Percentiles rank a stretch among this genome's conserved stretches.
Conservation (phyloP, 2,113 vertebrate species). For the Stigmatopora nigra region DNA sequence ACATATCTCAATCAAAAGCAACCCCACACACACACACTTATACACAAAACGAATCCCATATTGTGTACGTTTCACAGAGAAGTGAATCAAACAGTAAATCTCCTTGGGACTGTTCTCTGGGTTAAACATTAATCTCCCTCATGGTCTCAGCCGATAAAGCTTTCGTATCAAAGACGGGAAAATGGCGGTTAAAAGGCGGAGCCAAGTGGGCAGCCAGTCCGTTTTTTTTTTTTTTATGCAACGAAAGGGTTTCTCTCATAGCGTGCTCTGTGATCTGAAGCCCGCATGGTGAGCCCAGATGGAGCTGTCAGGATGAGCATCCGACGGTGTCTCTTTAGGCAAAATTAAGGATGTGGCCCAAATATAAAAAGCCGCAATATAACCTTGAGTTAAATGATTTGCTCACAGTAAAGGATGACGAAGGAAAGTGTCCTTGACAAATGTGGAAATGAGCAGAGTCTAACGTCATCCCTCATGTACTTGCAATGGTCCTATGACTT, state of each 20-base stretch:
- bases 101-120: constrained; percentile 15
- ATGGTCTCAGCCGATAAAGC: constrained; percentile 14
- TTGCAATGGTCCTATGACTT: constrained; percentile 28
- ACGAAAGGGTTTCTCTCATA: constrained; percentile 27
- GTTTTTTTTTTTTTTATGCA: constrained; percentile 30
- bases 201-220: constrained; percentile 33
- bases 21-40: constrained; percentile 8
- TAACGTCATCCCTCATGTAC: constrained; percentile 1
- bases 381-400: constrained; percentile 44
- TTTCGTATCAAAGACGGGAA: constrained; percentile 19
- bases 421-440: constrained; percentile 29
- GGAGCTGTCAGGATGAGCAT: constrained; percentile 52
- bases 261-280: constrained; percentile 42
- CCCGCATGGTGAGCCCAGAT: constrained; percentile 49
- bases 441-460: constrained; percentile 15
- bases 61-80: constrained; percentile 31
- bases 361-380: constrained; percentile 35
- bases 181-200: constrained; percentile 26
- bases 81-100: constrained; percentile 42
- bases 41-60: constrained; percentile 17
- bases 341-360: constrained; percentile 15
- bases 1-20: constrained; percentile 59
- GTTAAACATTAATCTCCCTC: constrained; percentile 19
- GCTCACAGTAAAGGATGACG: constrained; percentile 30
- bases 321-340: constrained; percentile 40